A percentile compares a stretch with the other conserved stretches of the same genome.
Conservation (phyloP, 1,140 invertebrate species). For the Neodiprion fabricii region DNA sequence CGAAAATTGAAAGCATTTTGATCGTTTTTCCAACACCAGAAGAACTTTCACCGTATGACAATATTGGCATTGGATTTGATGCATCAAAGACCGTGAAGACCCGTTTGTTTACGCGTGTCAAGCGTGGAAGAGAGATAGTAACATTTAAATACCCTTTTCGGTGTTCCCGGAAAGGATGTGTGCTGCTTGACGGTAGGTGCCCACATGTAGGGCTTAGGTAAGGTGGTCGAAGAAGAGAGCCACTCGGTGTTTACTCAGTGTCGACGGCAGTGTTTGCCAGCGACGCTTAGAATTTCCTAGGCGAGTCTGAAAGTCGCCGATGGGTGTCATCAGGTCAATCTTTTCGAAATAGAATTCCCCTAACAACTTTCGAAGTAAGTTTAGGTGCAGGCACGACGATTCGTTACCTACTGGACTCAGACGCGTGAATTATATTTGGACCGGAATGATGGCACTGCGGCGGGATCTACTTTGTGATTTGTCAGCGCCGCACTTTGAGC, state of each 20-base stretch:
- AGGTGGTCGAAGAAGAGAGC: conserved; percentile 29
- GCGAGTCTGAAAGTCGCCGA: background rate
- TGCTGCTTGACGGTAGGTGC: conserved; percentile 17
- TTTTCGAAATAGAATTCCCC: background rate
- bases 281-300: conserved; percentile 30
- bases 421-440: background rate
- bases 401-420: background rate
- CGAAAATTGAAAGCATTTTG: too few species aligned
- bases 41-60: too few species aligned
- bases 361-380: background rate
- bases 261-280: conserved; percentile 41
- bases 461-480: background rate
- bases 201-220: conserved; percentile 21
- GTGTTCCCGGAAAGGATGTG: conserved; percentile 27
- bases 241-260: conserved; percentile 43
- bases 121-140: too few species aligned
- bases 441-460: background rate
- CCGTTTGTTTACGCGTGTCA: too few species aligned
- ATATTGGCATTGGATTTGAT: too few species aligned
- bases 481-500: background rate
- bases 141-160: too few species aligned
- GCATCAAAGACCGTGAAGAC: too few species aligned
- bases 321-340: conserved; percentile 3
- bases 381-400: background rate
- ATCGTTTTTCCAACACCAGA: too few species aligned